phyloP scores from a whole-genome alignment of 2,113 vertebrate genomes.

The Megaleporinus macrocephalus region DNA sequence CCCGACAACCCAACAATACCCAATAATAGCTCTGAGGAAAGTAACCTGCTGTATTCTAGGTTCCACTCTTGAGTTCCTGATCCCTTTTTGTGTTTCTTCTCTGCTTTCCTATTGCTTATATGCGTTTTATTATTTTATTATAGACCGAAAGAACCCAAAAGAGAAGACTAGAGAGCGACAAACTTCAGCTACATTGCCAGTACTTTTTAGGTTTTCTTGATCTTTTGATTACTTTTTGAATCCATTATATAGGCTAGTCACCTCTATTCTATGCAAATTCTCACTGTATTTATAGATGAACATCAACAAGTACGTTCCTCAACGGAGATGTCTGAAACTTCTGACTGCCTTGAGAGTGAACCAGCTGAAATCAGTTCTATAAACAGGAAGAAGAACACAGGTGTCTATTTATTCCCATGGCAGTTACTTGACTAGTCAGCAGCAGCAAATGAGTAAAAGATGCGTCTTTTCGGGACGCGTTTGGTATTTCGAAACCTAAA shows the following conservation, averaged over 20 bases:
- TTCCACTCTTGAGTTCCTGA: too few species aligned
- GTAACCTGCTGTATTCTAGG: too few species aligned
- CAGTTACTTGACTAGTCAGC: conserved; percentile 5
- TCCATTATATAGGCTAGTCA: not conserved
- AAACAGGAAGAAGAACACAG: not conserved
- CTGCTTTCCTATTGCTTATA: too few species aligned
- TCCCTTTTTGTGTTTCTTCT: too few species aligned
- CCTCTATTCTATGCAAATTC: not conserved
- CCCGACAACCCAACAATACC: too few species aligned
- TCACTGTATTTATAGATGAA: not conserved
- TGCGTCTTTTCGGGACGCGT: not conserved
- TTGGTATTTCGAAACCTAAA: conserved; percentile 28
- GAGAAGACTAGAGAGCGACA: too few species aligned
- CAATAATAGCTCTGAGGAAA: too few species aligned
- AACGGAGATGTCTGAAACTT: not conserved
- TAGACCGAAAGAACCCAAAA: too few species aligned
- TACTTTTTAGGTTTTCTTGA: too few species aligned
- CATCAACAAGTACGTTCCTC: not conserved
- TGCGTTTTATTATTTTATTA: too few species aligned
- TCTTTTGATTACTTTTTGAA: not conserved
- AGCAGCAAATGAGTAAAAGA: conserved; percentile 13
- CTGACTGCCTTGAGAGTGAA: not conserved
- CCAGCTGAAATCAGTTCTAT: conserved; percentile 4
- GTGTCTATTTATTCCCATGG: conserved; percentile 1
- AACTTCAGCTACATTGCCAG: too few species aligned